Base-by-base conservation (phyloP, 2,797 vertebrate genomes). In the Halcyon badia region DNA sequence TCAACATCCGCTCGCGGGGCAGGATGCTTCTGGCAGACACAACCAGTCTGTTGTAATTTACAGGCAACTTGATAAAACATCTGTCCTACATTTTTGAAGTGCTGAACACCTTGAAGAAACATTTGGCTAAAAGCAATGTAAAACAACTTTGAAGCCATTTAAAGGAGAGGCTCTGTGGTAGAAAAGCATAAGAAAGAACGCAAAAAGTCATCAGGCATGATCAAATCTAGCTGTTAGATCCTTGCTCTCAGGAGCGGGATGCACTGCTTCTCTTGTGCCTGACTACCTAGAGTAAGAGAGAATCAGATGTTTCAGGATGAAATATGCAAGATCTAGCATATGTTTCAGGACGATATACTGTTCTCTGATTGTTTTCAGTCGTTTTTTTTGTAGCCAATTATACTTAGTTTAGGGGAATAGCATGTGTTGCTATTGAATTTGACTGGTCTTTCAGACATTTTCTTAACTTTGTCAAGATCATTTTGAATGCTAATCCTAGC, bases 101-200 rank as follows among this genome's bases (percentile, higher is more conserved):
- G 64, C 81, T 89, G 73, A 93, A 44, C 87, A 91, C 93, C 93
- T 93, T 87, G 77, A 77, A 69, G 72, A 51, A 84, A 52, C 10
- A 33, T 82, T 93, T 93, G 80, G 33, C 78, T 82, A 62, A 22
- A 49, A 82, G 46, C 20, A 33, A 56, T 0, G 0, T 14, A 76
- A 61, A 88, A 41, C n/a, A 57, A 2, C 49, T 76, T 42, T 7
- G 57, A 57, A 58, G 30, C 31, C 6, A 8, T 75, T 85, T 39
- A 8, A 60, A 93, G 72, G 1, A 44, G 58, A 60, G 66, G 19
- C 28, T 87, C 48, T 26, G 65, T 19, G 69, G 39, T 41, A 70
- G 33, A 15, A 57, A 37, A 73, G 17, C 28, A 8, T 42, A 68
- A 46, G 46, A 84, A 81, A 39, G 17, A 72, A 82, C 21, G 37